These are phyloP conservation scores for Scomber scombrus DNA, from an alignment of 2,113 vertebrate species.

Conservation along the genomic window DNA sequence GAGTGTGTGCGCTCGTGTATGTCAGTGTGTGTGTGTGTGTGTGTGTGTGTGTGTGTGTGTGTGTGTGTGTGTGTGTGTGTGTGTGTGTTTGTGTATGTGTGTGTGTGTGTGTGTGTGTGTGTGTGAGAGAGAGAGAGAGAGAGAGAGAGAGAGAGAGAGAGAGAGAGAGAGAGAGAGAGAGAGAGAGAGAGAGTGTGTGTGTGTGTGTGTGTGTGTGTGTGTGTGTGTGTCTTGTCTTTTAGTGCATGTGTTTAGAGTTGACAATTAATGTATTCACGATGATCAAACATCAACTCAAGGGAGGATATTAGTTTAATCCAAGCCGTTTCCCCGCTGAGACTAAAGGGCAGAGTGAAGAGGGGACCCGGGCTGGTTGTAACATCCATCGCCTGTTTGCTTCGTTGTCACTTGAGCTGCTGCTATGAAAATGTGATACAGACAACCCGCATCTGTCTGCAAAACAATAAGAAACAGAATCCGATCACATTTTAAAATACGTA, in stretches of 20 bases:
- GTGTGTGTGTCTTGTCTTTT: slow-evolving; percentile 3
- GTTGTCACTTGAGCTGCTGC: slow-evolving; percentile 32
- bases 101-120: too few relatives aligned
- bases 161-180: too few relatives aligned
- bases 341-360: slow-evolving; percentile 17
- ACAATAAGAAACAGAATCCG: slow-evolving; percentile 33
- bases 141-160: too few relatives aligned
- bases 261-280: slow-evolving; percentile 55
- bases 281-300: slow-evolving; percentile 45
- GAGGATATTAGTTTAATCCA: slow-evolving; percentile 52
- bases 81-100: neutral
- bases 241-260: neutral
- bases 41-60: too few relatives aligned
- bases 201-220: neutral
- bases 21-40: neutral
- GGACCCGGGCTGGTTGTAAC: neutral
- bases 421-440: slow-evolving; percentile 24
- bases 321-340: slow-evolving; percentile 36
- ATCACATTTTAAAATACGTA: slow-evolving; percentile 9
- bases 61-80: neutral
- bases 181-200: neutral
- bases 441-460: slow-evolving; percentile 23
- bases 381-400: slow-evolving; percentile 7
- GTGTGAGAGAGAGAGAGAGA: too few relatives aligned
- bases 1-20: neutral